Evolutionary conservation across 2,797 vertebrate species (phyloP).

Genomic region (Steatocranus sp.): DNA sequence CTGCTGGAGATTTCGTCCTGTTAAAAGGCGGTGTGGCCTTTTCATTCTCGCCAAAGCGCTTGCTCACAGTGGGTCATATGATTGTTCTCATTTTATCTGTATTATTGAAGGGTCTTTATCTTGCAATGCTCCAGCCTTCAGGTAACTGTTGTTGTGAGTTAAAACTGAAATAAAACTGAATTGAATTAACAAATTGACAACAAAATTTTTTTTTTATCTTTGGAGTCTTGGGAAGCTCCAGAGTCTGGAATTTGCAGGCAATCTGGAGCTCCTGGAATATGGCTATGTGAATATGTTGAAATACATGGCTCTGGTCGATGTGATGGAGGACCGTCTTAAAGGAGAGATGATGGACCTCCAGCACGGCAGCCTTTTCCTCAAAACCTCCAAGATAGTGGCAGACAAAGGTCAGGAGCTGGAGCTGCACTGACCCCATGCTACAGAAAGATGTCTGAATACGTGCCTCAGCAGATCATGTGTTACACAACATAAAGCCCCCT

Average conservation of each 20-base stretch:
- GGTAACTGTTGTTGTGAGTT: not conserved
- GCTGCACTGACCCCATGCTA: no score
- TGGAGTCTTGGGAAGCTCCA: not conserved
- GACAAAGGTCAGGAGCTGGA: constrained; percentile 80
- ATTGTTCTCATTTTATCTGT: not conserved
- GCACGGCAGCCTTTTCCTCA: constrained; percentile 92
- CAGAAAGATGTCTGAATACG: not conserved
- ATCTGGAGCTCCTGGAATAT: not conserved
- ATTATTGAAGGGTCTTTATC: not conserved
- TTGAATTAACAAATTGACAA: not conserved
- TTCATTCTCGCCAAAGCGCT: rapidly evolving
- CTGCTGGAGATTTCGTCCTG: not conserved
- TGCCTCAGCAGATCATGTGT: no score
- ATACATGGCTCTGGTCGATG: constrained; percentile 85
- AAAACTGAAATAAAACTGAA: not conserved
- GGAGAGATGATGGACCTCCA: constrained; percentile 97
- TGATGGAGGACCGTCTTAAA: constrained; percentile 90
- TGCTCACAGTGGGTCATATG: not conserved
- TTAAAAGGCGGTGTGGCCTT: not conserved
- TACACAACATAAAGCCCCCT: not conserved
- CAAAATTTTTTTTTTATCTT: rapidly evolving
- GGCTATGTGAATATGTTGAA: not conserved
- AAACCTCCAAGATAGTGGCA: constrained; percentile 86
- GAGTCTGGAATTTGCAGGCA: not conserved
- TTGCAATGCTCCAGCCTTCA: not conserved